A percentile compares a stretch with the other conserved stretches of the same genome.
Conservation (phyloP, 2,113 vertebrate genomes). For the Syrrhaptes paradoxus region DNA sequence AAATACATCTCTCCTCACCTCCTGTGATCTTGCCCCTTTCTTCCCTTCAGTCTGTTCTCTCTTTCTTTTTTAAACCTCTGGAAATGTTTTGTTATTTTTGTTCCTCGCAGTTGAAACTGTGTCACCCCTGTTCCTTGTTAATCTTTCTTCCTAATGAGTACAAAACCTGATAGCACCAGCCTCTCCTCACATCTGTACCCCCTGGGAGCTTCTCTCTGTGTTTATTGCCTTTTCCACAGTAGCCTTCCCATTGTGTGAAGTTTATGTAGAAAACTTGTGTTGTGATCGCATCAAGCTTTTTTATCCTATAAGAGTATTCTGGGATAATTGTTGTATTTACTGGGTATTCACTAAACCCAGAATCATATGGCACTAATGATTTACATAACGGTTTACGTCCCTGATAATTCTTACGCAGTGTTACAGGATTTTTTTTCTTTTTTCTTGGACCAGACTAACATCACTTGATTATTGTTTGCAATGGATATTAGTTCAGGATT, state of each 20-base stretch:
- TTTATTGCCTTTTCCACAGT: background rate
- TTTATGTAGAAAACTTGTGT: background rate
- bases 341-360: background rate
- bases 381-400: background rate
- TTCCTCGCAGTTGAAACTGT: background rate
- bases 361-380: background rate
- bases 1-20: background rate
- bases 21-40: background rate
- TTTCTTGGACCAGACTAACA: background rate
- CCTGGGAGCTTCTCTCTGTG: background rate
- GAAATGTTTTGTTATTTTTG: background rate
- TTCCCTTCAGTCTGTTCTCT: background rate
- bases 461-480: background rate
- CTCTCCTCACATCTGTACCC: background rate
- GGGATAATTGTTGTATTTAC: background rate
- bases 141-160: constrained; percentile 17
- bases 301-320: background rate
- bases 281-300: background rate
- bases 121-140: background rate
- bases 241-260: background rate
- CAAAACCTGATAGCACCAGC: background rate
- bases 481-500: background rate
- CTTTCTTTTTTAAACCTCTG: background rate
- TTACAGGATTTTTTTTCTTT: background rate
- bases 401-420: background rate